Base-by-base conservation (phyloP, 2,113 vertebrate genomes). In the Sylvia atricapilla region DNA sequence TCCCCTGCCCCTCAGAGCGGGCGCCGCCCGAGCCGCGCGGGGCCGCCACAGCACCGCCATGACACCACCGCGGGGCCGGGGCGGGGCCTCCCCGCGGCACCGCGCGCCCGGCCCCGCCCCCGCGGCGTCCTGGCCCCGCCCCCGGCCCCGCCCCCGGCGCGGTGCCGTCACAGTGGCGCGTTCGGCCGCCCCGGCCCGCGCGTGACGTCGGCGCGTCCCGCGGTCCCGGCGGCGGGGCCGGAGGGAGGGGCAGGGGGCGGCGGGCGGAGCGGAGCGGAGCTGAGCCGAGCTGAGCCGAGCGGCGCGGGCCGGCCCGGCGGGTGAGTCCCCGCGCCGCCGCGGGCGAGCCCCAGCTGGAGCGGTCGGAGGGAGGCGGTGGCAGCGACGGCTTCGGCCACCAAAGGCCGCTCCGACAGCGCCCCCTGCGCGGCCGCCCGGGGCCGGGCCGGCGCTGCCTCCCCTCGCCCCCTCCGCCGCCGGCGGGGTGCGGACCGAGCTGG, bases 21-120 rank as follows among this genome's bases (percentile, higher is more conserved):
- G 7, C 0, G 4, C 31, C 3, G 4, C 19, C 15, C 11, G 3
- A 3, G 4, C 56, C 20, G 19, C 35, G 3, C 22, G 4, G 0
- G 5, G 7, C n/a, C 15, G 9, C 52, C 39, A 5, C 5, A 21
- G 25, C 44, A 6, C 15, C 18, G 9, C 55, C 56, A 5, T 18
- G 24, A 5, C 30, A 5, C 14, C 19, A 5, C 20, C 5, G 9
- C 15, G 10, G 28, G 7, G 13, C 2, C 4, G 8, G 14, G 9
- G 24, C 60, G 17, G 7, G 2, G 37, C 15, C 24, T 13, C 37
- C 22, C 15, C 5, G 8, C 2, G 13, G 35, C 41, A 30, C 24
- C 80, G 13, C 47, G 27, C 15, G 18, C 23, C 13, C 17, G 12
- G 13, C 31, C 24, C 35, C 17, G 35, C 13, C 9, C 28, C 15